These are phyloP conservation scores for Alsophila aescularia DNA, from an alignment of 2,888 invertebrate genomes.

Conservation along the genomic window DNA sequence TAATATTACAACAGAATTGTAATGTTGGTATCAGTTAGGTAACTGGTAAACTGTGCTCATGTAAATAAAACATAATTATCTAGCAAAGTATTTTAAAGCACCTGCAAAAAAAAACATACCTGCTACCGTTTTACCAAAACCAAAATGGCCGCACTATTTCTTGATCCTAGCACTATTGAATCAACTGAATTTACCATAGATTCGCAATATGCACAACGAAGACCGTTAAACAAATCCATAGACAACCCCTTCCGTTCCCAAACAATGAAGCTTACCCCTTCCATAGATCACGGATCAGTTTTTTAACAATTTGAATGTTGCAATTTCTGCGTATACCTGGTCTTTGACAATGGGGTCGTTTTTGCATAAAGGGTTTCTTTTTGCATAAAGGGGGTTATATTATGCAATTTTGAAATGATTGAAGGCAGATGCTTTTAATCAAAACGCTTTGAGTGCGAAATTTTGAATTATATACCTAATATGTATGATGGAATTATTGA, in stretches of 20 bases:
- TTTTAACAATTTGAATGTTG: constrained; percentile 83
- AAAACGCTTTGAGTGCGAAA: constrained; percentile 32
- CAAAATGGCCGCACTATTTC: neutral
- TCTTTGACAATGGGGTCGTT: constrained; percentile 69
- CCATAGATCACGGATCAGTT: constrained; percentile 64
- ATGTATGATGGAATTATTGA: neutral
- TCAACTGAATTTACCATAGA: constrained; percentile 1
- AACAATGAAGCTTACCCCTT: constrained; percentile 70
- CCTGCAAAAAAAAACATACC: neutral
- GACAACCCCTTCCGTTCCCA: constrained; percentile 36
- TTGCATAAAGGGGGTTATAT: constrained; percentile 77
- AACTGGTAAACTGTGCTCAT: no score
- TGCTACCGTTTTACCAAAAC: neutral
- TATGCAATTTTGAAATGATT: constrained; percentile 41
- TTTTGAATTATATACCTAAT: constrained; percentile 12
- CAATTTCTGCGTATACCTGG: constrained; percentile 80
- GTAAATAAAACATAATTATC: no score
- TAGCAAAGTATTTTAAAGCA: no score
- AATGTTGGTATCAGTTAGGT: no score
- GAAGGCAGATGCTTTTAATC: constrained; percentile 50
- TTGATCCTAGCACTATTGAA: neutral
- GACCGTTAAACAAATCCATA: constrained; percentile 32
- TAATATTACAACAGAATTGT: no score
- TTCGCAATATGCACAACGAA: constrained; percentile 23
- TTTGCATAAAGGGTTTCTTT: constrained; percentile 58